Percentiles rank a stretch among this genome's conserved stretches.
Conservation (phyloP, 2,797 vertebrate species). For the Spinus olivaceus region DNA sequence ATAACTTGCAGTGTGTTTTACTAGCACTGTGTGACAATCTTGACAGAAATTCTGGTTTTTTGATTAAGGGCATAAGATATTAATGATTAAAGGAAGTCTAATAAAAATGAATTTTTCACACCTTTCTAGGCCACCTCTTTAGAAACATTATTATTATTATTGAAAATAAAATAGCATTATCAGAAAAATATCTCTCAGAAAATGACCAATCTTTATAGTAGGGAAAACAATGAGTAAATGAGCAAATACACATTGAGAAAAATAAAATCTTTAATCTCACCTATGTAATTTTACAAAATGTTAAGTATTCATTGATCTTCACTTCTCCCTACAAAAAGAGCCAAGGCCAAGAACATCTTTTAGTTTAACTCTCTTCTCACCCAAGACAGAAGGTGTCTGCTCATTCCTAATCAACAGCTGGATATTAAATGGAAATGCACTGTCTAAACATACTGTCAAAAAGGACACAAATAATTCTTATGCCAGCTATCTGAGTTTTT, state of each 20-base stretch:
- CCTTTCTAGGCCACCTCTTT: neutral
- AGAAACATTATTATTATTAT: neutral
- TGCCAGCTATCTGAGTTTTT: neutral
- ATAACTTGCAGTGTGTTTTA: neutral
- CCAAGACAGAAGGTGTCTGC: neutral
- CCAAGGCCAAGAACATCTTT: neutral
- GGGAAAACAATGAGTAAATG: neutral
- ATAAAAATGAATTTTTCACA: neutral
- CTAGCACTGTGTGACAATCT: neutral
- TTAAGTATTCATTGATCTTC: neutral
- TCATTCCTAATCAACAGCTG: neutral
- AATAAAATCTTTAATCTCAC: neutral
- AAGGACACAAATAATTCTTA: neutral
- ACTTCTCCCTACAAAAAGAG: neutral
- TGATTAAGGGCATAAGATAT: neutral
- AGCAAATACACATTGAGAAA: neutral
- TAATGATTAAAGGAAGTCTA: neutral
- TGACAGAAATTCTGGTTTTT: neutral
- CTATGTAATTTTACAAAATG: neutral
- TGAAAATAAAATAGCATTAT: neutral
- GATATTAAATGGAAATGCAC: neutral
- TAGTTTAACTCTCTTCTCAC: neutral
- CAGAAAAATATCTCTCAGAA: neutral
- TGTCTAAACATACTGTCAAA: neutral
- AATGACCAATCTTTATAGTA: neutral